Conservation (phyloP, 1,140 invertebrate genomes). For the Lamellibrachia luymesi region DNA sequence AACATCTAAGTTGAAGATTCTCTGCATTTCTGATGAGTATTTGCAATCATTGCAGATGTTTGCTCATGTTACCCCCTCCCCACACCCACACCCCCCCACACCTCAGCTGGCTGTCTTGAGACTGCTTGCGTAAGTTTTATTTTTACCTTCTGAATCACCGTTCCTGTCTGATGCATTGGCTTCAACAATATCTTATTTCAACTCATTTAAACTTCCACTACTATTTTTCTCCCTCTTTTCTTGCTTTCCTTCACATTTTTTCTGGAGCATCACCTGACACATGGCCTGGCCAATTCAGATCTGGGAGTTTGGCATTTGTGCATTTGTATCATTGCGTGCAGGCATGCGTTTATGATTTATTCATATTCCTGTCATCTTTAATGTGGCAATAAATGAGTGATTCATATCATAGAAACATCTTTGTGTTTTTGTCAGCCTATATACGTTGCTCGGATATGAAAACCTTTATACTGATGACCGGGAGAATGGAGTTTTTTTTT, state of each 20-base stretch:
- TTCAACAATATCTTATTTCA: neutral
- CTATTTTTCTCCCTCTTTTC: neutral
- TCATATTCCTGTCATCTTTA: neutral
- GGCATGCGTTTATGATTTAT: neutral
- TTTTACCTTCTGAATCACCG: neutral
- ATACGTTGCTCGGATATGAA: neutral
- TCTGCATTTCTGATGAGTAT: neutral
- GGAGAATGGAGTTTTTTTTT: neutral
- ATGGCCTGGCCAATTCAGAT: neutral
- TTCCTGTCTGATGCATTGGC: neutral
- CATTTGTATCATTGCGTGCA: neutral
- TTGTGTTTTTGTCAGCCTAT: neutral
- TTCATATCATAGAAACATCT: neutral
- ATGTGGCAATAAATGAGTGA: neutral
- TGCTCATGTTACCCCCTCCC: neutral
- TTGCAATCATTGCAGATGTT: neutral
- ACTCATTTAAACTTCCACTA: neutral
- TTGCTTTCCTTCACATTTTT: neutral
- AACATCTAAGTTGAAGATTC: slow-evolving; percentile 2
- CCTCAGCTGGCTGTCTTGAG: neutral
- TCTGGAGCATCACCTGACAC: neutral
- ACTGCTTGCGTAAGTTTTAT: neutral
- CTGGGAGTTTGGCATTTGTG: neutral
- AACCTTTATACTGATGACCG: neutral
- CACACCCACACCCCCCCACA: neutral